These are phyloP conservation scores for Galbula dea DNA, from an alignment of 2,113 vertebrate species.

Conservation along the genomic window DNA sequence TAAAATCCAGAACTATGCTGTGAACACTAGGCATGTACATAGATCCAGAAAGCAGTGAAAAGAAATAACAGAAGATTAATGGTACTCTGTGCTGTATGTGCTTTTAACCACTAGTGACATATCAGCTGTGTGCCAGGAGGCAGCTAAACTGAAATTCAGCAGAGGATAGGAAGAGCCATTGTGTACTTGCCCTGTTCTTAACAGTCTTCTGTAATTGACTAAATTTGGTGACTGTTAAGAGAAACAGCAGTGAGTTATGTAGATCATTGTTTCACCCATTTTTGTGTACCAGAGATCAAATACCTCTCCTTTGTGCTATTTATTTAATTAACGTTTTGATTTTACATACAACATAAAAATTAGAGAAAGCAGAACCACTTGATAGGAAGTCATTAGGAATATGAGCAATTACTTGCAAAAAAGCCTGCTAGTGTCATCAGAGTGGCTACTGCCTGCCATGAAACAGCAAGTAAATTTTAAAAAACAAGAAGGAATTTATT, in stretches of 20 bases:
- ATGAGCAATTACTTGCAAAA: not conserved
- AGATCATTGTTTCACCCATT: not conserved
- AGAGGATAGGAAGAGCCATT: not conserved
- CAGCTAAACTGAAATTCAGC: not conserved
- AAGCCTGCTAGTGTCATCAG: not conserved
- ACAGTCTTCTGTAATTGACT: fast-evolving
- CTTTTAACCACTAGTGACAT: not conserved
- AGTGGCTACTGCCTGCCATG: not conserved
- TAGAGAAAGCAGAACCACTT: not conserved
- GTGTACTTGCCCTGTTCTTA: not conserved
- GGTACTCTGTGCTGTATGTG: not conserved
- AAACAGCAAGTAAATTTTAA: not conserved
- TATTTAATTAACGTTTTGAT: not conserved
- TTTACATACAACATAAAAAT: not conserved
- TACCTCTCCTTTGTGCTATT: not conserved
- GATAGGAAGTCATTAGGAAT: not conserved
- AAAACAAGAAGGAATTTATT: not conserved
- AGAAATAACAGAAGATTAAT: not conserved
- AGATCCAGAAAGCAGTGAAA: not conserved
- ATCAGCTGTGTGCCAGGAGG: not conserved
- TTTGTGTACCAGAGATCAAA: not conserved
- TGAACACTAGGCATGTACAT: fast-evolving
- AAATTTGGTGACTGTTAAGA: not conserved
- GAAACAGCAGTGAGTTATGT: not conserved
- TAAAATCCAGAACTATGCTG: not conserved